phyloP scores from a whole-genome alignment of 2,888 invertebrate genomes.

The Apomyelois bistriatella region DNA sequence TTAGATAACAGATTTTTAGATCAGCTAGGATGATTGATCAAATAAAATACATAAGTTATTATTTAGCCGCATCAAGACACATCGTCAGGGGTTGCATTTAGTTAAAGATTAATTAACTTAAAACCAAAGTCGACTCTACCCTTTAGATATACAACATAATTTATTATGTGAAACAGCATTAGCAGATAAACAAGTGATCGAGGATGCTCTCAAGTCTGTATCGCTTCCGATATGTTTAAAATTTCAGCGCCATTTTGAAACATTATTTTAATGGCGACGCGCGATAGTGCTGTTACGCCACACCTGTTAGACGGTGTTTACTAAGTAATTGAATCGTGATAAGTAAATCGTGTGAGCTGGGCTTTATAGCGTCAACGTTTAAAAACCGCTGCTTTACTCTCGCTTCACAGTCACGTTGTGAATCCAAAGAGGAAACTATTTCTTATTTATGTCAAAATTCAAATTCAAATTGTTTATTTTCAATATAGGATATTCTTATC shows the following conservation, averaged over 20 bases:
- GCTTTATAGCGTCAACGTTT: background rate
- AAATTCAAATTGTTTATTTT: too few species aligned
- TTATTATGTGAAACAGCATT: conserved; percentile 24
- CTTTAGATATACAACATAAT: background rate
- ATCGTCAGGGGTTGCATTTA: too few species aligned
- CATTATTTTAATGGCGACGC: conserved; percentile 59
- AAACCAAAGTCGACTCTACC: background rate
- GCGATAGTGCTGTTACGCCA: conserved; percentile 35
- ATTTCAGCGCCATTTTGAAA: conserved; percentile 49
- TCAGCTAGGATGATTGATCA: too few species aligned
- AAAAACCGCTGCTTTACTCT: background rate
- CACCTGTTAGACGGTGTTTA: conserved; percentile 31
- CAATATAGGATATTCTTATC: too few species aligned
- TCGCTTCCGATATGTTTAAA: conserved; percentile 48
- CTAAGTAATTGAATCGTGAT: conserved; percentile 10
- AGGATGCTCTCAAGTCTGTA: conserved; percentile 47
- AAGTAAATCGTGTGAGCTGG: conserved; percentile 13
- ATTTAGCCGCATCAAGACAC: too few species aligned
- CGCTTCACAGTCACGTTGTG: too few species aligned
- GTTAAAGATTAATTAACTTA: too few species aligned
- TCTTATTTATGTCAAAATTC: too few species aligned
- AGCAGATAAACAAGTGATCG: conserved; percentile 59
- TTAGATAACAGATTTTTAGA: too few species aligned
- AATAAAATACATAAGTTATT: too few species aligned
- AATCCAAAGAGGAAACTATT: too few species aligned